Evolutionary conservation across 2,888 invertebrate species (phyloP).

Genomic region (Cactoblastis cactorum): DNA sequence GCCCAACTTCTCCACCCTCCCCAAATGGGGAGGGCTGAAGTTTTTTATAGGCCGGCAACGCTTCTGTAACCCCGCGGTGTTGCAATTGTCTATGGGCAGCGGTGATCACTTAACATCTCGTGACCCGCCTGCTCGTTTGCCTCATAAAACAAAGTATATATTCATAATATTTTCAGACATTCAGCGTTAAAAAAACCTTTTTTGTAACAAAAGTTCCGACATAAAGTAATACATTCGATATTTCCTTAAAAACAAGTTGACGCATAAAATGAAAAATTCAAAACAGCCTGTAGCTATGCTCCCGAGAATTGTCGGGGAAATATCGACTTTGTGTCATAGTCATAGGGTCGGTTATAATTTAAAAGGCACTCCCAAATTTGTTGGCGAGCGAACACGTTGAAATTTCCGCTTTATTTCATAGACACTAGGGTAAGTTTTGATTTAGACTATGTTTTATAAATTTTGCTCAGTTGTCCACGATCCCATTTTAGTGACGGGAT

Average conservation of each 20-base stretch:
- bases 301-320: conserved; percentile 12
- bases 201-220: background rate
- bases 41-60: too few relatives aligned
- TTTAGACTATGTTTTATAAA: background rate
- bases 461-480: background rate
- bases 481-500: background rate
- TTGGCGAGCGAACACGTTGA: too few relatives aligned
- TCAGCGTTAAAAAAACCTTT: background rate
- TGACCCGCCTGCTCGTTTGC: too few relatives aligned
- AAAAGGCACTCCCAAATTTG: too few relatives aligned
- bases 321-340: background rate
- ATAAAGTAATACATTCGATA: conserved; percentile 8
- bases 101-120: too few relatives aligned
- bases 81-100: too few relatives aligned
- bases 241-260: conserved; percentile 3
- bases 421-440: background rate
- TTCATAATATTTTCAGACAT: background rate
- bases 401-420: too few relatives aligned
- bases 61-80: too few relatives aligned
- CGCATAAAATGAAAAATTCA: conserved; percentile 8
- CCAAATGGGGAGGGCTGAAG: too few relatives aligned
- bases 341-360: background rate
- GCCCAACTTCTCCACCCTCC: too few relatives aligned
- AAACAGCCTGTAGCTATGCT: conserved; percentile 4
- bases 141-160: too few relatives aligned